Percentiles rank a stretch among this genome's conserved stretches.
phyloP scores from a whole-genome alignment of 1,140 invertebrate species.

The Brachystomella parvula region DNA sequence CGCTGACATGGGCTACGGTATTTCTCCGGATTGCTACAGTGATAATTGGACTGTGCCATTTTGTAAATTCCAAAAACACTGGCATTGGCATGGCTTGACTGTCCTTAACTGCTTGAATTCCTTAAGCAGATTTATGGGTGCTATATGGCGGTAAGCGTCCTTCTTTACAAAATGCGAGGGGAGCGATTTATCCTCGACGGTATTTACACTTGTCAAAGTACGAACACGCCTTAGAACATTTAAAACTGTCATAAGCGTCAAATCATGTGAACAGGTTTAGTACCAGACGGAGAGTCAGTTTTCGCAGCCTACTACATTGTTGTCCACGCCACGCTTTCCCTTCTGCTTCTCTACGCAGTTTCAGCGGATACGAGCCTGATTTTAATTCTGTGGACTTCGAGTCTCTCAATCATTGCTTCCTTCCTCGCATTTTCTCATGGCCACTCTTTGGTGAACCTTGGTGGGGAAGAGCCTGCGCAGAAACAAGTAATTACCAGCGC shows the following conservation, averaged over 20 bases:
- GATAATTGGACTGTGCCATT: neutral
- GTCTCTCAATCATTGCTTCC: neutral
- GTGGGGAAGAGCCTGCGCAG: neutral
- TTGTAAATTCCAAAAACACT: neutral
- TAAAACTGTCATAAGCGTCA: too few species aligned
- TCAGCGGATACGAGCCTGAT: neutral
- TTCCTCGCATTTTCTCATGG: neutral
- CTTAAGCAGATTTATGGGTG: neutral
- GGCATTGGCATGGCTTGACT: neutral
- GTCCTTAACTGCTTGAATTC: neutral
- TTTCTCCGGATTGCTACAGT: neutral
- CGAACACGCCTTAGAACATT: too few species aligned
- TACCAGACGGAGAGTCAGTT: too few species aligned
- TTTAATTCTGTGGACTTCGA: neutral
- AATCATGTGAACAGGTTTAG: too few species aligned
- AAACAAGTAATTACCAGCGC: neutral
- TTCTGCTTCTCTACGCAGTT: neutral
- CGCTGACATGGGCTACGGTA: neutral
- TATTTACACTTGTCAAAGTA: neutral
- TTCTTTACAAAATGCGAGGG: neutral
- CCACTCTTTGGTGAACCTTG: neutral
- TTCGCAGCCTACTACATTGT: neutral
- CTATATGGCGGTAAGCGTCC: neutral
- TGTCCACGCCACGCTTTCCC: neutral
- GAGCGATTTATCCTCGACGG: neutral